These are phyloP conservation scores for Neosilurus hyrtlii DNA, from an alignment of 2,797 vertebrate species.

Conservation along the genomic window DNA sequence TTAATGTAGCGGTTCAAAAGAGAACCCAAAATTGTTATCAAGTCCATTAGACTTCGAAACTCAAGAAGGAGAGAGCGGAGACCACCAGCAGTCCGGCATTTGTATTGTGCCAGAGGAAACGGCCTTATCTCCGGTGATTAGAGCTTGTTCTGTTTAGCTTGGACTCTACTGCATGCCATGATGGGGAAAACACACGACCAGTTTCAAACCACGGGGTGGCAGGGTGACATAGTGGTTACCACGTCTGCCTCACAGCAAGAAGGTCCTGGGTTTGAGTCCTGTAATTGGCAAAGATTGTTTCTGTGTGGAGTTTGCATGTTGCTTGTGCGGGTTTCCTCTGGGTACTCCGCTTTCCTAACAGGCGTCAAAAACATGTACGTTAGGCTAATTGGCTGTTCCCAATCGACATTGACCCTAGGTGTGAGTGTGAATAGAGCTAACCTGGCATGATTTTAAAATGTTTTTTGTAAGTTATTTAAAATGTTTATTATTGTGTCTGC, in stretches of 20 bases:
- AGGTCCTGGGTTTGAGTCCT: neutral
- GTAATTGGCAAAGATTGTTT: neutral
- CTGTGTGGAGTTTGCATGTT: no score
- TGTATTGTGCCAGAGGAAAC: constrained; percentile 24
- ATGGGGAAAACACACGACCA: neutral
- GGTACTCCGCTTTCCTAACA: no score
- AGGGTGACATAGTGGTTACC: no score
- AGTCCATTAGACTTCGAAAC: constrained; percentile 23
- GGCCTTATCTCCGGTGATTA: constrained; percentile 32
- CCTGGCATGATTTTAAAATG: neutral
- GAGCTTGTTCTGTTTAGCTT: neutral
- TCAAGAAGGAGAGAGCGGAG: neutral
- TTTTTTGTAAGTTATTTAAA: neutral
- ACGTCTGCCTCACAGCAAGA: no score
- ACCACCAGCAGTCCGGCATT: constrained; percentile 37
- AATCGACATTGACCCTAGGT: neutral
- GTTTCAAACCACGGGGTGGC: neutral
- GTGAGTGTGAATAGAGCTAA: neutral
- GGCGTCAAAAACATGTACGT: no score
- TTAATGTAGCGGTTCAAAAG: constrained; percentile 42
- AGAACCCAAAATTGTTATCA: constrained; percentile 40
- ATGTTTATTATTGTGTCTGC: neutral
- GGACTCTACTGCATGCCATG: neutral
- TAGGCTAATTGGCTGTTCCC: no score
- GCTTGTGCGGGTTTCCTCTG: no score